These are phyloP conservation scores for Henricia sp. DNA, from an alignment of 53 echinoderm and acorn worm genomes.

Conservation along the genomic window DNA sequence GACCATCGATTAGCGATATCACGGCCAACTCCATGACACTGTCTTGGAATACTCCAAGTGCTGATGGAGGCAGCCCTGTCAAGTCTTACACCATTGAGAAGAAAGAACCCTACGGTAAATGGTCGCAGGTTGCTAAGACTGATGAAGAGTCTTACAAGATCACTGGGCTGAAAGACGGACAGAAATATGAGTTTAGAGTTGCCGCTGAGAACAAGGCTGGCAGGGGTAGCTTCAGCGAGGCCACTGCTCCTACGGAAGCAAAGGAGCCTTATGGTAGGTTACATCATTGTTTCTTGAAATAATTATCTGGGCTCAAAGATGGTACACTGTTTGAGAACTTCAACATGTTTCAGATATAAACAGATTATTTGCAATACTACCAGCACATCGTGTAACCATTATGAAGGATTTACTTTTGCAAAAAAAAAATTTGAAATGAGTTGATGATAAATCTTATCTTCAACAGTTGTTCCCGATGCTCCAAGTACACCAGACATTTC, in stretches of 20 bases:
- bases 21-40: constrained; percentile 81
- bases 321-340: too few relatives aligned
- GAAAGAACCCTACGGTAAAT: constrained; percentile 83
- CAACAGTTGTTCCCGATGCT: constrained; percentile 84
- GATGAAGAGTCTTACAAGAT: constrained; percentile 66
- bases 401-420: neutral
- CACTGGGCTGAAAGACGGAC: constrained; percentile 77
- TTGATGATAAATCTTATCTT: neutral
- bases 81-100: constrained; percentile 83
- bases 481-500: constrained; percentile 81
- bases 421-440: neutral
- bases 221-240: constrained; percentile 72
- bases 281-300: neutral
- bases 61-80: constrained; percentile 88
- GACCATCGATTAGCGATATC: constrained; percentile 74
- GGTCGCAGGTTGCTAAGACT: constrained; percentile 68
- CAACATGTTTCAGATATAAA: too few relatives aligned
- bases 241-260: constrained; percentile 73
- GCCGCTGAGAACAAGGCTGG: constrained; percentile 96
- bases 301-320: neutral
- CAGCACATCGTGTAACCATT: neutral
- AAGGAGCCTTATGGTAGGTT: constrained; percentile 83
- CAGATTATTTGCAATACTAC: neutral
- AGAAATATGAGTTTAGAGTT: constrained; percentile 89
- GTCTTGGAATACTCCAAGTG: constrained; percentile 79